A percentile compares a stretch with the other conserved stretches of the same genome.
Conservation (phyloP, 2,797 vertebrate species). For the Dendrocincla tyrannina region DNA sequence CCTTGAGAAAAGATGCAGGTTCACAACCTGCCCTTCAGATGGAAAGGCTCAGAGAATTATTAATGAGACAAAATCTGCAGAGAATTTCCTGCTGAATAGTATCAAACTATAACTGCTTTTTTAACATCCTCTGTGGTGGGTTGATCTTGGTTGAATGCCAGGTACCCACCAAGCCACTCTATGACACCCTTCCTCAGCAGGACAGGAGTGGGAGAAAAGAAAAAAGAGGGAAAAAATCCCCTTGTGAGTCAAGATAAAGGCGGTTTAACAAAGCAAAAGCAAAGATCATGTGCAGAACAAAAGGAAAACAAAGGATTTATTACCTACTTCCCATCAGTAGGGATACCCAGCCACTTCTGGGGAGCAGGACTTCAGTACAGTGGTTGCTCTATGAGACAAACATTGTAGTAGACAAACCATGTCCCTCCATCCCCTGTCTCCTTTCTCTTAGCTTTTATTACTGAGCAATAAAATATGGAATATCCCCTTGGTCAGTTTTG, state of each 20-base stretch:
- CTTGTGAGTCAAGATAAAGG: neutral
- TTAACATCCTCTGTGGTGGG: neutral
- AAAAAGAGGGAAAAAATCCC: rapidly evolving
- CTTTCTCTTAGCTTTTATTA: neutral
- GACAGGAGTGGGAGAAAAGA: neutral
- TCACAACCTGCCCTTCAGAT: neutral
- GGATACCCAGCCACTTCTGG: neutral
- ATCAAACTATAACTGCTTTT: neutral
- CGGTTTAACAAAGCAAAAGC: neutral
- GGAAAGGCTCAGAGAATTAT: neutral
- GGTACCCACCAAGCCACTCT: neutral
- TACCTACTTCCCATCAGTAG: neutral
- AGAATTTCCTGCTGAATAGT: neutral
- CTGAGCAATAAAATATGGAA: neutral
- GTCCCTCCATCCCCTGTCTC: neutral
- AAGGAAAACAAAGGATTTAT: neutral
- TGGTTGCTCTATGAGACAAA: neutral
- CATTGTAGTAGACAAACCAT: rapidly evolving
- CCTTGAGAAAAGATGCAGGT: neutral
- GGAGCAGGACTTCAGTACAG: neutral
- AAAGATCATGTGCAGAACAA: neutral
- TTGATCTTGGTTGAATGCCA: neutral
- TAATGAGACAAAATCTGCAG: neutral
- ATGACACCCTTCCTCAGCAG: neutral
- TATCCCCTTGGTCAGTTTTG: neutral